Evolutionary conservation across 2,797 vertebrate genomes (phyloP).

Genomic region (Acanthis flammea): DNA sequence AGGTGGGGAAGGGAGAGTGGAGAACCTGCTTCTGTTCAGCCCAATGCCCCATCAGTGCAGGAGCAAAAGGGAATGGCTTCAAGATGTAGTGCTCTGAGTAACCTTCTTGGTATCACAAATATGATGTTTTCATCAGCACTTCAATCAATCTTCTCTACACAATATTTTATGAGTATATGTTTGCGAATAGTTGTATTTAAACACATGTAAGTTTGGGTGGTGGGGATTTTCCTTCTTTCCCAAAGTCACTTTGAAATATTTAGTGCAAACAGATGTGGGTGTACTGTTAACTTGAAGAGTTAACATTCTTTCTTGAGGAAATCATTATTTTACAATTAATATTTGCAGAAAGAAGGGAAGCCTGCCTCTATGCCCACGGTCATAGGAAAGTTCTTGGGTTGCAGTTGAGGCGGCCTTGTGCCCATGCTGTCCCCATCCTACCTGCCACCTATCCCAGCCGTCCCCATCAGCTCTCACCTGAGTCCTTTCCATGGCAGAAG

Average conservation of each 20-base stretch:
- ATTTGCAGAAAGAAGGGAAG: neutral
- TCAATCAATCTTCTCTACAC: slow-evolving; percentile 10
- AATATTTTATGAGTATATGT: neutral
- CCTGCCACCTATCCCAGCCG: neutral
- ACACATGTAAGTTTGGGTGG: neutral
- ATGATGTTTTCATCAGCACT: neutral
- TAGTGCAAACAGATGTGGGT: neutral
- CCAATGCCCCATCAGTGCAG: neutral
- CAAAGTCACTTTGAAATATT: slow-evolving; percentile 19
- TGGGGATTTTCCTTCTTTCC: neutral
- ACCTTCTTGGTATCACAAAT: neutral
- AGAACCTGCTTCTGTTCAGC: neutral
- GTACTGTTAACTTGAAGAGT: neutral
- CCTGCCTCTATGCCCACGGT: neutral
- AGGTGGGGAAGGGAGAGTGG: neutral
- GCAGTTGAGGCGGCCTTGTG: neutral
- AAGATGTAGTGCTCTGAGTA: neutral
- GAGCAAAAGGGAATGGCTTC: neutral
- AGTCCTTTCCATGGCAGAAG: neutral
- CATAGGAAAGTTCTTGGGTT: neutral
- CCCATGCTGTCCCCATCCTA: neutral
- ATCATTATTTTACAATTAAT: neutral
- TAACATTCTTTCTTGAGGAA: neutral
- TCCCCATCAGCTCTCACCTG: neutral
- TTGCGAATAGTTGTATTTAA: neutral